Evolutionary conservation across 2,797 vertebrate genomes (phyloP), one percentile per base, ranked within the genome.

Genomic region (Cetoscarus ocellatus): DNA sequence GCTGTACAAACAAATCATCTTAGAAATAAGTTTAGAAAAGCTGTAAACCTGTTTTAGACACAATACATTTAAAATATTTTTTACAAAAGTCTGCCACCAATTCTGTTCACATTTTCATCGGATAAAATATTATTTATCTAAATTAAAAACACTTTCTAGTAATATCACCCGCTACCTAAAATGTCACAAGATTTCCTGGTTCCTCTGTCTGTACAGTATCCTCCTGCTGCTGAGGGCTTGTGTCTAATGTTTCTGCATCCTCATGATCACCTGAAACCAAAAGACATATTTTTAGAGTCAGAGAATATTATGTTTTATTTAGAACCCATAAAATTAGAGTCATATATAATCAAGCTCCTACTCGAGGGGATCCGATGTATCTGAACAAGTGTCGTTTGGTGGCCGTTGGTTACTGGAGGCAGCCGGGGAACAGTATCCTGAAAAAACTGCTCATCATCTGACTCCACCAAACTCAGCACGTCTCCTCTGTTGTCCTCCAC

Each of bases 391-490:
- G 94, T 94, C 0, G 91, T 94, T 13, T 77, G 61, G 34, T 53
- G 44, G 13, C 91, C 90, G 17, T 94, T 93, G 43, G 85, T 57
- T 1, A 90, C 0, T 0, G 93, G 88, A n/a, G 93, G 94, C 50
- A 95, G 90, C 45, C 60, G 85, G 8, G 93, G 91, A 18, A 91
- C 88, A 0, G 91, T 1, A 1, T 91, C 90, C 0, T 85, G 87
- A 42, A 94, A 91, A 59, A 94, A 62, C 19, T 94, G 93, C 10
- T 96, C 96, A 0, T 96, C 96, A 19, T 98, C 98, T 0, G 96
- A 97, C 27, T 99, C 98, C 73, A 98, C 96, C 83, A 99, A 93
- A 79, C 96, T 95, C 50, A 99, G 71, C 59, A 98, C 82, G 17
- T 97, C 94, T 10, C 83, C 84, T 11, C 56, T 44, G 55, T 93